Percentiles rank a stretch among this genome's conserved stretches.
These are phyloP conservation scores for Cossypha polioptera DNA, from an alignment of 2,797 vertebrate genomes.

Conservation along the genomic window DNA sequence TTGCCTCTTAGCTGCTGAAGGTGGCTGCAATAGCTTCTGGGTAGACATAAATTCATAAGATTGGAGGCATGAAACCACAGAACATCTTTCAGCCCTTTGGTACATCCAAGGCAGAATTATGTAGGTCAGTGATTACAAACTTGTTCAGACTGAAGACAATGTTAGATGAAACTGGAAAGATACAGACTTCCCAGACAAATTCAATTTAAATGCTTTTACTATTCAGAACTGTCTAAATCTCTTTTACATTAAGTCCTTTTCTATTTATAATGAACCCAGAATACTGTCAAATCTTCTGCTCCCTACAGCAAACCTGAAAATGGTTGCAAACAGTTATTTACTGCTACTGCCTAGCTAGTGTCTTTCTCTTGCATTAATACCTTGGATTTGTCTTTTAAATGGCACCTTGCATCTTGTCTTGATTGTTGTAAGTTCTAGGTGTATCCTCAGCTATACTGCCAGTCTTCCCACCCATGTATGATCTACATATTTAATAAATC, in stretches of 20 bases:
- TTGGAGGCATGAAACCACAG: background rate
- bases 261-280: background rate
- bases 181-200: background rate
- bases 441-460: background rate
- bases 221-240: background rate
- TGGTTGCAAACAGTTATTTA: background rate
- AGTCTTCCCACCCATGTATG: background rate
- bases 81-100: background rate
- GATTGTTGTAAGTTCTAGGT: background rate
- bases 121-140: background rate
- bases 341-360: background rate
- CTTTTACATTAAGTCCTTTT: background rate
- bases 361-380: background rate
- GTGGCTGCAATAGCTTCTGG: background rate
- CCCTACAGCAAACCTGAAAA: background rate
- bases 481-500: background rate
- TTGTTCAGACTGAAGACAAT: background rate
- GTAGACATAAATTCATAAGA: background rate
- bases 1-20: conserved; percentile 43
- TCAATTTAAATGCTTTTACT: background rate
- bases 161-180: background rate
- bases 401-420: background rate
- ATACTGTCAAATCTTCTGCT: background rate
- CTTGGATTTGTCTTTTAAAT: background rate
- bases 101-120: background rate